Conservation (phyloP, 2,113 vertebrate species). For the Bos taurus region DNA sequence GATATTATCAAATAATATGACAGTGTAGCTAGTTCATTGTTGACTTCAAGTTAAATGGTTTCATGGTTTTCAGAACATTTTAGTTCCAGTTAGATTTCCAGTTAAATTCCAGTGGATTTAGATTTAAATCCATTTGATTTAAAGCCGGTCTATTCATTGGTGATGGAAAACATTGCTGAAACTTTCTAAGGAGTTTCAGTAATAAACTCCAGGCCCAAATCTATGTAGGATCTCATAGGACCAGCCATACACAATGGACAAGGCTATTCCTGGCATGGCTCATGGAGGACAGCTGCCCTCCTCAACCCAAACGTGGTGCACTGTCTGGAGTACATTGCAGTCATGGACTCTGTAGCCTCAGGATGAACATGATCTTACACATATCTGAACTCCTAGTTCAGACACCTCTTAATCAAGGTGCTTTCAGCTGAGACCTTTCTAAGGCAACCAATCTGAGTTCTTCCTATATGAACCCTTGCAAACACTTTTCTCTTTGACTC, state of each 20-base stretch:
- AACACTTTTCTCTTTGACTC: neutral
- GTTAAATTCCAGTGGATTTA: no score
- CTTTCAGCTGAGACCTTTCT: neutral
- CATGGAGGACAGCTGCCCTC: fast-evolving
- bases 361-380: neutral
- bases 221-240: neutral
- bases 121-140: neutral
- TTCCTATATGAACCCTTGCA: neutral
- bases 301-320: fast-evolving
- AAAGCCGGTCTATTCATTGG: neutral
- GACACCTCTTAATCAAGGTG: no score
- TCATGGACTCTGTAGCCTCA: fast-evolving
- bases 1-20: neutral
- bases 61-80: neutral
- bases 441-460: neutral
- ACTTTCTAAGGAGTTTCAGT: neutral
- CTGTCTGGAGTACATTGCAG: neutral
- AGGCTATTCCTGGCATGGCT: neutral
- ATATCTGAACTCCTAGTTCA: neutral
- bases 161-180: neutral
- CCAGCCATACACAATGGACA: no score
- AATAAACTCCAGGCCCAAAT: neutral
- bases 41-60: neutral
- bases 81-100: neutral
- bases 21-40: neutral